Conservation (phyloP, 2,888 invertebrate genomes). For the Rhogogaster chlorosoma region DNA sequence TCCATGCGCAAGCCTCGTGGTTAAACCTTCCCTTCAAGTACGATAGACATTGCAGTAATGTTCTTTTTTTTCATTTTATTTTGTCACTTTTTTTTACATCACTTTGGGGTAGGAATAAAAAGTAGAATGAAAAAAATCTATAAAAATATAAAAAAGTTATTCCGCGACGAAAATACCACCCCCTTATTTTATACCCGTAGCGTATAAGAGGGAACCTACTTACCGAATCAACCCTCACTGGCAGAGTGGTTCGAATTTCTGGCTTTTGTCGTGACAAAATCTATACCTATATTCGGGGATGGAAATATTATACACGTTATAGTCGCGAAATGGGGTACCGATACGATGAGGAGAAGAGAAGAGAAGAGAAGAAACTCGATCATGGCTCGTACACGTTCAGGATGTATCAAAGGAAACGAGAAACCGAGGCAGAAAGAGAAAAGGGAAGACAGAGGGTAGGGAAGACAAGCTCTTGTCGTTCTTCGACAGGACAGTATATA, state of each 20-base stretch:
- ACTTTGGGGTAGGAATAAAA: background rate
- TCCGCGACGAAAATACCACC: background rate
- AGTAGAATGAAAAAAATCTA: background rate
- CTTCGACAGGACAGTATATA: background rate
- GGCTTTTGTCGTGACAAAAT: background rate
- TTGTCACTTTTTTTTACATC: background rate
- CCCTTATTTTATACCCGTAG: background rate
- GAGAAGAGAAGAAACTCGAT: constrained; percentile 31
- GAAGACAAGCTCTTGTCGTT: background rate
- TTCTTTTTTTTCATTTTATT: background rate
- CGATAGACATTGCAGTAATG: background rate
- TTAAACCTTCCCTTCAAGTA: background rate
- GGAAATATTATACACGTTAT: constrained; percentile 18
- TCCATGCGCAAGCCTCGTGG: background rate
- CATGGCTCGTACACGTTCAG: background rate
- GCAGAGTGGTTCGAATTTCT: constrained; percentile 16
- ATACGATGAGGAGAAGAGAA: background rate
- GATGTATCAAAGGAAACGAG: constrained; percentile 37
- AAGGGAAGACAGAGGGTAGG: background rate
- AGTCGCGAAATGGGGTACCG: background rate
- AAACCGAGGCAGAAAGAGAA: background rate
- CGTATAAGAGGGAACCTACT: background rate
- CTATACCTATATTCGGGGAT: background rate
- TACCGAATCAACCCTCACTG: constrained; percentile 7
- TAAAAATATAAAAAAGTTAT: constrained; percentile 1